Conservation (phyloP, 2,113 vertebrate genomes). For the Plecotus auritus region DNA sequence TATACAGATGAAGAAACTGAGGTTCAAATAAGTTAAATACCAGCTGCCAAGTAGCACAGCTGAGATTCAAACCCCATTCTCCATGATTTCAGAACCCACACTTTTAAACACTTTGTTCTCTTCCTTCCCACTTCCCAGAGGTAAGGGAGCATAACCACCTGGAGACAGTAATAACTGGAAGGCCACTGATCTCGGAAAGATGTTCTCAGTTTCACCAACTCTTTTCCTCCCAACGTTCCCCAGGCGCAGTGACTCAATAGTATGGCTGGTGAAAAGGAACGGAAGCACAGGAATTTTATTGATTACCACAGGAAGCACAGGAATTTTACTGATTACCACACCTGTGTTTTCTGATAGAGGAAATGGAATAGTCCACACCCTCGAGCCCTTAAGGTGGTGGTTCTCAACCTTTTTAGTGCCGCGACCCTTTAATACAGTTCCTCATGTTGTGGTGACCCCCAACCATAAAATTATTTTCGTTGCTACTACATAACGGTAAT, state of each 20-base stretch:
- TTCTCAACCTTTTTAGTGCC: too few relatives aligned
- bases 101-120: neutral
- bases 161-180: neutral
- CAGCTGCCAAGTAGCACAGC: neutral
- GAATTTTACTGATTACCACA: neutral
- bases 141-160: neutral
- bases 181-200: neutral
- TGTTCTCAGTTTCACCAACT: neutral
- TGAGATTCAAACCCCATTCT: neutral
- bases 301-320: neutral
- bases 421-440: too few relatives aligned
- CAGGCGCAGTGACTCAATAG: neutral
- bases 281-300: neutral
- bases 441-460: too few relatives aligned
- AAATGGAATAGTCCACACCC: neutral
- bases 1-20: neutral
- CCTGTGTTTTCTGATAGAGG: slow-evolving; percentile 9
- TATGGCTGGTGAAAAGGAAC: neutral
- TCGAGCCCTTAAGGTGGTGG: neutral
- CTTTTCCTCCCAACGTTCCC: neutral
- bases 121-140: neutral
- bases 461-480: too few relatives aligned
- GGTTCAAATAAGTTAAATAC: neutral
- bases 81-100: neutral
- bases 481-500: too few relatives aligned